A percentile compares a stretch with the other conserved stretches of the same genome.
phyloP scores from a whole-genome alignment of 2,888 invertebrate genomes.

The Acrobasis suavella region DNA sequence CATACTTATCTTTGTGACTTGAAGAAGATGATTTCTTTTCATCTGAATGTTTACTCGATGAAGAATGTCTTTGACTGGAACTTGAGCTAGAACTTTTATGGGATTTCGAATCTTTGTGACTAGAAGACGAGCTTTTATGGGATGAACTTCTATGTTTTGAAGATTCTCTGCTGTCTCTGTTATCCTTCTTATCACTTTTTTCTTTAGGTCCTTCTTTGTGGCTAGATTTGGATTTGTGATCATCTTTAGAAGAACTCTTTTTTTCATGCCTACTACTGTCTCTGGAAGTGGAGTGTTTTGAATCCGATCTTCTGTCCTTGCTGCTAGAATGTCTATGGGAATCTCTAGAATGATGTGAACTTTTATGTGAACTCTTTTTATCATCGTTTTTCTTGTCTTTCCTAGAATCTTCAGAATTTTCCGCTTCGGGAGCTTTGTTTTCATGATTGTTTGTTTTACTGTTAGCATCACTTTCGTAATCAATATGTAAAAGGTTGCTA shows the following conservation, averaged over 20 bases:
- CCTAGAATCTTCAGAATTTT: slow-evolving; percentile 61
- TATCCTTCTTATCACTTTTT: slow-evolving; percentile 60
- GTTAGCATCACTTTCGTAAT: slow-evolving; percentile 76
- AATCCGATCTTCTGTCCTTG: slow-evolving; percentile 66
- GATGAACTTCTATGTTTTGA: slow-evolving; percentile 65
- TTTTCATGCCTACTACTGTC: slow-evolving; percentile 66
- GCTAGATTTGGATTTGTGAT: slow-evolving; percentile 62
- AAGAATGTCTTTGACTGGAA: slow-evolving; percentile 55
- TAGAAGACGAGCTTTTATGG: slow-evolving; percentile 61
- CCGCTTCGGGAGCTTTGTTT: slow-evolving; percentile 55
- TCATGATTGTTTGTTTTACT: slow-evolving; percentile 66
- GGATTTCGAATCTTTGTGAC: slow-evolving; percentile 62
- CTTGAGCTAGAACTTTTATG: slow-evolving; percentile 65
- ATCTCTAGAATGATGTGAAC: slow-evolving; percentile 69
- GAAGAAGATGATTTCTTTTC: slow-evolving; percentile 61
- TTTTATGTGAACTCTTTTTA: slow-evolving; percentile 62
- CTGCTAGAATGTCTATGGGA: slow-evolving; percentile 67
- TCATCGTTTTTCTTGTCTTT: slow-evolving; percentile 64
- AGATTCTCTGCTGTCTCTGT: slow-evolving; percentile 62
- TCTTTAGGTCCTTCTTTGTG: slow-evolving; percentile 65
- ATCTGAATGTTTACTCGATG: slow-evolving; percentile 63
- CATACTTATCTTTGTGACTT: slow-evolving; percentile 60
- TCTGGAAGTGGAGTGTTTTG: slow-evolving; percentile 65
- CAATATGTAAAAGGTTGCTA: slow-evolving; percentile 70
- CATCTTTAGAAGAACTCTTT: slow-evolving; percentile 63